Evolutionary conservation across 2,888 invertebrate genomes (phyloP).

Genomic region (Pollenia angustigena): DNA sequence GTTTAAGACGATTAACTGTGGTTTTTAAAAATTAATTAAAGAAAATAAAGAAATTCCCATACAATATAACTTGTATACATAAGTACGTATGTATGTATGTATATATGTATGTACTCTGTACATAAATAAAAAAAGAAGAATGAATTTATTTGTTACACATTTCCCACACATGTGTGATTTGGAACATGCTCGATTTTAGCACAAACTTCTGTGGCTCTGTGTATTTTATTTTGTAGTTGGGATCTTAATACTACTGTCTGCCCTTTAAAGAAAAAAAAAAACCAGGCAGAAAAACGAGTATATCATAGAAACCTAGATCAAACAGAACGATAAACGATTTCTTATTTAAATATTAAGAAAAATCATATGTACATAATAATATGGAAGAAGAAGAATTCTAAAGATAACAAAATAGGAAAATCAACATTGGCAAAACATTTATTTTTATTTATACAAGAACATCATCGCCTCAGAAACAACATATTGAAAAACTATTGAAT

Average conservation of each 20-base stretch:
- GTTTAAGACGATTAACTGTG: conserved; percentile 6
- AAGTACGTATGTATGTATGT: too few species aligned
- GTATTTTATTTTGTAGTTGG: neutral
- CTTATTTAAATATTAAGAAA: conserved; percentile 64
- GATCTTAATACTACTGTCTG: too few species aligned
- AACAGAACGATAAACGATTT: conserved; percentile 62
- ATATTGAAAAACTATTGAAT: neutral
- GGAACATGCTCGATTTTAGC: conserved; percentile 28
- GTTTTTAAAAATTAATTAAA: conserved; percentile 38
- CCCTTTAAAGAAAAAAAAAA: neutral
- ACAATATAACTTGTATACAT: neutral
- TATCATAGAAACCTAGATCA: conserved; percentile 51
- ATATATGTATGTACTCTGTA: too few species aligned
- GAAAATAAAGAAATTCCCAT: conserved; percentile 24
- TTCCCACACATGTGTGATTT: conserved; percentile 43
- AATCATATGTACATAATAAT: conserved; percentile 16
- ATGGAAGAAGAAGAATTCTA: neutral
- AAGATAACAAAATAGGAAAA: conserved; percentile 51
- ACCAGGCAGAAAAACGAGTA: neutral
- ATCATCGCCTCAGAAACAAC: neutral
- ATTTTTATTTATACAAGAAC: conserved; percentile 1
- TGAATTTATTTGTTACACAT: conserved; percentile 56
- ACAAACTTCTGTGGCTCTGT: conserved; percentile 11
- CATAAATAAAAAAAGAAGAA: conserved; percentile 10
- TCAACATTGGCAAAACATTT: conserved; percentile 32